Percentiles rank a stretch among this genome's conserved stretches.
Conservation (phyloP, 2,888 invertebrate species). For the Drosophila subquinaria region DNA sequence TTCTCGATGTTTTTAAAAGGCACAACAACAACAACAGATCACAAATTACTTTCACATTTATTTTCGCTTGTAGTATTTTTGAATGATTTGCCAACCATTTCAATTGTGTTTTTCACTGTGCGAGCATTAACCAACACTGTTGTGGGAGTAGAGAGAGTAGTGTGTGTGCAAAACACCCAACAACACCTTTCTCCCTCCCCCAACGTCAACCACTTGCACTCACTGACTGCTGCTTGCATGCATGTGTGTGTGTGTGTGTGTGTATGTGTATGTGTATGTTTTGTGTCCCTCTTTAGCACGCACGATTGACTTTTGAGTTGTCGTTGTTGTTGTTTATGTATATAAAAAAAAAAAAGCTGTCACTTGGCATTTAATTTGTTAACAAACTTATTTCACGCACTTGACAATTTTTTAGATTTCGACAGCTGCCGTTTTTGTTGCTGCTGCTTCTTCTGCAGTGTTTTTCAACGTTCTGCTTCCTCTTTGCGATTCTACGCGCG, state of each 20-base stretch:
- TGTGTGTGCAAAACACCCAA: conserved; percentile 20
- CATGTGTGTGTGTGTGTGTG: conserved; percentile 17
- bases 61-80: conserved; percentile 5
- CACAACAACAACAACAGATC: conserved; percentile 39
- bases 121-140: conserved; percentile 58
- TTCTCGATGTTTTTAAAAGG: background rate
- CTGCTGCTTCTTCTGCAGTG: conserved; percentile 41
- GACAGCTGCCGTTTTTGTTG: conserved; percentile 31
- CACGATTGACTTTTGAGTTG: conserved; percentile 59
- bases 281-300: conserved; percentile 54
- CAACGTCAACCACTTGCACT: conserved; percentile 70
- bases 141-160: conserved; percentile 35
- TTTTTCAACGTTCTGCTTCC: conserved; percentile 48
- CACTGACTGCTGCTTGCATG: conserved; percentile 46
- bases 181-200: conserved; percentile 3
- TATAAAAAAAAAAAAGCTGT: conserved; percentile 33
- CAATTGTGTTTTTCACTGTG: conserved; percentile 25
- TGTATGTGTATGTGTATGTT: conserved; percentile 16
- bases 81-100: conserved; percentile 13
- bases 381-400: conserved; percentile 59
- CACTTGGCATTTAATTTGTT: conserved; percentile 57
- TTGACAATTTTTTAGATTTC: conserved; percentile 43
- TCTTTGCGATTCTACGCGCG: conserved; percentile 64
- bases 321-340: conserved; percentile 19
- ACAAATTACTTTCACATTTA: conserved; percentile 57